Base-by-base conservation (phyloP, 1,140 invertebrate genomes). In the Drosophila takahashii region DNA sequence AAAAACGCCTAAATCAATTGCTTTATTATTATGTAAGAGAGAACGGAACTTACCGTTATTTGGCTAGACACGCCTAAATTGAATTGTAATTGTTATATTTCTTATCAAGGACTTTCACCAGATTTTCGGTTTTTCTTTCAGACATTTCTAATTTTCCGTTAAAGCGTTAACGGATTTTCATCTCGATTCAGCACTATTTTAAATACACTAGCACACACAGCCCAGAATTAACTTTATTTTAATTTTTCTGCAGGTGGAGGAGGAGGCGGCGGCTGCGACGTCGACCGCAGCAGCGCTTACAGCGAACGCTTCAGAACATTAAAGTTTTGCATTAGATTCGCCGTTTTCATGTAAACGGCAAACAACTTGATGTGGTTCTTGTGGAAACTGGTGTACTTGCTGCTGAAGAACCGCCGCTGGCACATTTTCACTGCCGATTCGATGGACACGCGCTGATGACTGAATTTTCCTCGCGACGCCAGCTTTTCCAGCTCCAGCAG, bases 341-440 rank as follows among this genome's bases (percentile, higher is more conserved):
- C 91, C 72, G 91, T 92, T 92, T 92, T 92, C 90, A 92, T 92
- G 77, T 92, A 92, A 79, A 91, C 90, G 90, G 91, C 91, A 92
- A 91, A 92, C 58, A 92, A 59, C 75, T 92, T 92, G 42, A 87
- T 92, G 51, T 92, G 85, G 62, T 91, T 92, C 83, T 91, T 92
- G 56, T 92, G 90, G 77, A 92, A 91, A 92, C 86, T 92, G 77
- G 76, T 90, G 71, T 91, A 79, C 77, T 77, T 87, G 59, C 73
- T 91, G 57, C 79, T 75, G 74, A 87, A 84, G 72, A 77, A 87
- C 73, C 86, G 85, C 80, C 72, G 77, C 74, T 77, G 81, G 79
- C 74, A 86, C 83, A 87, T 87, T 90, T 90, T 90, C 90, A 92
- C 90, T 91, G 78, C 85, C 79, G 58, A 87, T 79, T 87, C 61